Conservation (phyloP, 2,888 invertebrate genomes). For the Heteromyza rotundicornis region DNA sequence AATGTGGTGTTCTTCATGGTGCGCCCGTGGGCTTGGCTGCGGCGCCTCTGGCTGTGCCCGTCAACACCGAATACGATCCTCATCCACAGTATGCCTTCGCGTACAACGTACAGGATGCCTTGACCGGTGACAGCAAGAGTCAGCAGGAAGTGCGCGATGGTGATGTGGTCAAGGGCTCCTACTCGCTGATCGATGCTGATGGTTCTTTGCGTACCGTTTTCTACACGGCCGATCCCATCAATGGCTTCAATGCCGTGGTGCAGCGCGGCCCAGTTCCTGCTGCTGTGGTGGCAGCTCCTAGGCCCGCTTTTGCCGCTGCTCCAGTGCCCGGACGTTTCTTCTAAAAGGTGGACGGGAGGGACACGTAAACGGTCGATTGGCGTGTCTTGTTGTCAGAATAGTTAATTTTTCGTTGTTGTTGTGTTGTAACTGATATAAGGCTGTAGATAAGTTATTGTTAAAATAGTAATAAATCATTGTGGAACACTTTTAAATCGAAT, state of each 20-base stretch:
- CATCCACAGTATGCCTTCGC: slow-evolving; percentile 72
- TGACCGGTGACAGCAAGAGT: slow-evolving; percentile 69
- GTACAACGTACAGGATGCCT: slow-evolving; percentile 72
- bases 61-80: slow-evolving; percentile 48
- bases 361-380: slow-evolving; percentile 21
- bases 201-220: slow-evolving; percentile 54
- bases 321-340: slow-evolving; percentile 37
- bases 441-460: slow-evolving; percentile 47
- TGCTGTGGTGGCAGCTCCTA: too few species aligned
- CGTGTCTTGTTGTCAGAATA: slow-evolving; percentile 19
- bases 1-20: slow-evolving; percentile 39
- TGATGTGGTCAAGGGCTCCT: slow-evolving; percentile 66
- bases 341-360: slow-evolving; percentile 19
- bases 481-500: slow-evolving; percentile 17
- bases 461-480: slow-evolving; percentile 22
- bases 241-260: slow-evolving; percentile 63
- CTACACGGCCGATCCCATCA: slow-evolving; percentile 55
- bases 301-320: too few species aligned
- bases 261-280: slow-evolving; percentile 66
- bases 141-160: slow-evolving; percentile 68
- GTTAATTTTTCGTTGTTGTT: neutral
- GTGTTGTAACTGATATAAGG: too few species aligned
- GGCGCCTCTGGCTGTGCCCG: slow-evolving; percentile 37
- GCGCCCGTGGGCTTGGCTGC: too few species aligned
- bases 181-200: slow-evolving; percentile 56